A percentile compares a stretch with the other conserved stretches of the same genome.
Evolutionary conservation across 1,140 invertebrate species (phyloP).

Genomic region (Colletes gigas): DNA sequence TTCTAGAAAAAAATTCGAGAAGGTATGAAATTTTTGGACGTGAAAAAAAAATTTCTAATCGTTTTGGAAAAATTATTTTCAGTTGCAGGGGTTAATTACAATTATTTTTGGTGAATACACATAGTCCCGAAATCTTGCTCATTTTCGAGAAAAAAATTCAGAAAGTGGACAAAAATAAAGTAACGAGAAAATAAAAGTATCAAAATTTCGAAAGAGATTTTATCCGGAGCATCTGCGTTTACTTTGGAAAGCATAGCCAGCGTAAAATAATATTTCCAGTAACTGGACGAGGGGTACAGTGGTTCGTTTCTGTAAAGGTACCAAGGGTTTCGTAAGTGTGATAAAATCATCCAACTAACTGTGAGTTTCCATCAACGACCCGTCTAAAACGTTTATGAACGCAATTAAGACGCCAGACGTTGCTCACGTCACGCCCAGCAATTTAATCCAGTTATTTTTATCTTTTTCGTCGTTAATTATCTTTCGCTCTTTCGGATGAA

Average conservation of each 20-base stretch:
- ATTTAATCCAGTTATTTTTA: constrained; percentile 61
- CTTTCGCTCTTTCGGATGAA: constrained; percentile 15
- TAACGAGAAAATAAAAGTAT: neutral
- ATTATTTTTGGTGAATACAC: no score
- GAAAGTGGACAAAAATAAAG: no score
- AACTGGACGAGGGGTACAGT: constrained; percentile 43
- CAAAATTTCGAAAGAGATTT: constrained; percentile 28
- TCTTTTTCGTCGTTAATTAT: constrained; percentile 22
- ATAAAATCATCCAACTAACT: constrained; percentile 47
- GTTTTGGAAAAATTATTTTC: no score
- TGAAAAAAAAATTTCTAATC: no score
- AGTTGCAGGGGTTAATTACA: no score
- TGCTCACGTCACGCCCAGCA: constrained; percentile 61
- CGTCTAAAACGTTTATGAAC: constrained; percentile 64
- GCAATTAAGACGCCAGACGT: constrained; percentile 73
- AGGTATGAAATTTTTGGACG: no score
- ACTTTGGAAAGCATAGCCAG: constrained; percentile 28
- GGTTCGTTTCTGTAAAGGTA: constrained; percentile 20
- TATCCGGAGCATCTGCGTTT: constrained; percentile 19
- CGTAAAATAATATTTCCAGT: constrained; percentile 31
- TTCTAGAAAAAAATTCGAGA: no score
- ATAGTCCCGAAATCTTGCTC: no score
- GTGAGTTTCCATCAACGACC: constrained; percentile 48
- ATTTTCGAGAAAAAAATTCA: no score
- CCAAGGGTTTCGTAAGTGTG: constrained; percentile 23